A percentile compares a stretch with the other conserved stretches of the same genome.
These are phyloP conservation scores for Okamejei kenojei DNA, from an alignment of 2,797 vertebrate species.

Conservation along the genomic window DNA sequence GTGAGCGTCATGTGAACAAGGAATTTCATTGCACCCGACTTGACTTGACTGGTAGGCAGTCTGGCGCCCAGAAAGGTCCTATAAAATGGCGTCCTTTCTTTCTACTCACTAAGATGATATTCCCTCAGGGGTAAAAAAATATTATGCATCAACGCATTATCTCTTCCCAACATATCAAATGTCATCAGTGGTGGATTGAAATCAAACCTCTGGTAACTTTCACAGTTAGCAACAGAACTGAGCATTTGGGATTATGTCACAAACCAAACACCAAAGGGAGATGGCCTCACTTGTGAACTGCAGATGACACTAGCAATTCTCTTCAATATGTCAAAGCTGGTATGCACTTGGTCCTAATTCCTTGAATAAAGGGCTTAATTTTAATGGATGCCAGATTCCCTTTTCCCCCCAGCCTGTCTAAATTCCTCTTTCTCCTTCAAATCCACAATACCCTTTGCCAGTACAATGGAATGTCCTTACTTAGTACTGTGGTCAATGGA, in stretches of 20 bases:
- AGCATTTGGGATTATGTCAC: neutral
- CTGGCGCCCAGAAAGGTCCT: neutral
- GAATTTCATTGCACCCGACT: too few species aligned
- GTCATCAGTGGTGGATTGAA: neutral
- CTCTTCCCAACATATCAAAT: neutral
- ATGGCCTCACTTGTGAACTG: neutral
- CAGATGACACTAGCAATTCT: neutral
- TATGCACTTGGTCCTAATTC: neutral
- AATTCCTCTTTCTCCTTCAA: conserved; percentile 19
- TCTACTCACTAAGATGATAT: neutral
- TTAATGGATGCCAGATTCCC: neutral
- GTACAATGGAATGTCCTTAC: neutral
- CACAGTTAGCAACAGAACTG: neutral
- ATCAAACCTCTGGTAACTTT: neutral
- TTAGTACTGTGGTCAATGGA: neutral
- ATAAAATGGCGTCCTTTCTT: neutral
- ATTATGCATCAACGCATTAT: neutral
- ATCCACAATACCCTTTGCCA: neutral
- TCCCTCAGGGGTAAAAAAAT: neutral
- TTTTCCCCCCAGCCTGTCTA: neutral
- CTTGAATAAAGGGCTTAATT: neutral
- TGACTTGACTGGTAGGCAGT: neutral
- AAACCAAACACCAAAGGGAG: neutral
- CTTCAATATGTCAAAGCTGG: neutral
- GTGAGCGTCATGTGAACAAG: too few species aligned